Evolutionary conservation across 2,888 invertebrate genomes (phyloP), one percentile per base, ranked within the genome.

Genomic region (Protophormia terraenovae): DNA sequence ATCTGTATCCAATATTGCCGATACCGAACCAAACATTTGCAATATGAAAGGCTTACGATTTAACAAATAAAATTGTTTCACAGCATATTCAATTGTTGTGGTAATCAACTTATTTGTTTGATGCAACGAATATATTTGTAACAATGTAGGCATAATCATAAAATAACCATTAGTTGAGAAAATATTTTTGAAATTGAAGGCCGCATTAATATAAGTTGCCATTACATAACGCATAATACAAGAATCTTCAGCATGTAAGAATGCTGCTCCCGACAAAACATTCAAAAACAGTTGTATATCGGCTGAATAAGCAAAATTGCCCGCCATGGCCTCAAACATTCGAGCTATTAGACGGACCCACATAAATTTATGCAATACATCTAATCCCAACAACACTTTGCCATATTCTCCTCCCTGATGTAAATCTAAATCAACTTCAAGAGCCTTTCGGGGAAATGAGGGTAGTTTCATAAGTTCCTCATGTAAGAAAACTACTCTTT

Each of bases 11-110:
- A 99, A 93, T 90, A 99, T 97, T 1, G 98, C 97, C 0, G 99
- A 99, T 0, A 99, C 97, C 3, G 98, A 98, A 1, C 99, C 99
- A 93, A 99, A 99, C 98, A 99, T 98, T 94, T 99, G 99, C 71
- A 99, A 94, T 88, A 99, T 97, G 90, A 99, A 99, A 1, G 99
- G 99, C 91, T 99, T 99, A 69, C 99, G 95, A 91, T 99, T 99
- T 92, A 99, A 95, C 81, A 99, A 94, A 93, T 99, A 99, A 93
- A 99, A 99, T 91, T 99, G 99, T 90, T 99, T 98, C 14, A 99
- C 99, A 0, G 98, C 98, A 91, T 99, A 99, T 91, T 99, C 99
- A 75, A 99, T 97, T 0, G 99, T 98, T 0, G 98, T 96, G 5
- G 97, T 98, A 1, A 99, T 97, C 24, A 99, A 93, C 90, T 97